Conservation (phyloP, 2,113 vertebrate genomes). For the Vulpes ferrilata region DNA sequence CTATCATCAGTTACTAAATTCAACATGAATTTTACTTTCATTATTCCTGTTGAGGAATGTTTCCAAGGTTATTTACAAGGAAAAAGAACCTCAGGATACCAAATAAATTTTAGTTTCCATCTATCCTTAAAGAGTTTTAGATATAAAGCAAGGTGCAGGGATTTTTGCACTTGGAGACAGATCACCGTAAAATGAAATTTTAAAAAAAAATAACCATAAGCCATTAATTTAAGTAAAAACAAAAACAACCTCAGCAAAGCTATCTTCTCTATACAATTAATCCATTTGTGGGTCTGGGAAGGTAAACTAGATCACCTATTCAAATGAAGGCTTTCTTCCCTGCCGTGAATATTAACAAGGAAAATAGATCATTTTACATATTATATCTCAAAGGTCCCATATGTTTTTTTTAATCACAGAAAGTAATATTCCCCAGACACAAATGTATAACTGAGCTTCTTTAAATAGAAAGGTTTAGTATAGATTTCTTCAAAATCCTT, state of each 20-base stretch:
- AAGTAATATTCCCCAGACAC: neutral
- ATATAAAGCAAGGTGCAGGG: neutral
- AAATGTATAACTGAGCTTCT: neutral
- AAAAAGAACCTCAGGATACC: neutral
- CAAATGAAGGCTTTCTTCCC: neutral
- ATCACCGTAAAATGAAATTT: constrained; percentile 12
- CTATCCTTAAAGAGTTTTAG: neutral
- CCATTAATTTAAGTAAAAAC: constrained; percentile 22
- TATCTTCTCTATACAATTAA: neutral
- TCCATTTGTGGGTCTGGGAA: neutral
- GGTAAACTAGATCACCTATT: neutral
- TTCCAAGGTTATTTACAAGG: constrained; percentile 54
- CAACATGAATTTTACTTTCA: constrained; percentile 53
- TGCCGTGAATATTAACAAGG: neutral
- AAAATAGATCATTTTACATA: constrained; percentile 31
- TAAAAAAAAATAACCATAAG: neutral
- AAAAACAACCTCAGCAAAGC: neutral
- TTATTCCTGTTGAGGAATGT: constrained; percentile 23
- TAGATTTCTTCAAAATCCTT: constrained; percentile 25
- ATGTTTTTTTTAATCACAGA: neutral
- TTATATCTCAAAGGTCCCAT: neutral
- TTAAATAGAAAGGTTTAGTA: constrained; percentile 47
- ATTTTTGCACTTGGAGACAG: constrained; percentile 3
- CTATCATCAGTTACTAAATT: constrained; percentile 36
- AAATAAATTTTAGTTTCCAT: constrained; percentile 12